These are phyloP conservation scores for Gallinago nigripennis DNA, from an alignment of 2,797 vertebrate species.

Conservation along the genomic window DNA sequence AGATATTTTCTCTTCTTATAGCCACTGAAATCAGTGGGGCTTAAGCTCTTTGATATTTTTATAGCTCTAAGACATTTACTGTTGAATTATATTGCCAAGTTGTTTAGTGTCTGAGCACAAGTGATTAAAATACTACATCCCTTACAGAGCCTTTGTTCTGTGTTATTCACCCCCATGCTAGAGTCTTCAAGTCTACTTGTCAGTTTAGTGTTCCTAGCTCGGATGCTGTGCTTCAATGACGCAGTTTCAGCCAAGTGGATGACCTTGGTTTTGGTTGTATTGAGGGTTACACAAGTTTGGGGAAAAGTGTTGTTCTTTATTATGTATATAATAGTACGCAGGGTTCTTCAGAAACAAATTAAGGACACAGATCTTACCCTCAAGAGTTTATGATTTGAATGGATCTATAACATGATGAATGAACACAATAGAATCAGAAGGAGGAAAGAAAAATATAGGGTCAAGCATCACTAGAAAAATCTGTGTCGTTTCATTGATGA, in stretches of 20 bases:
- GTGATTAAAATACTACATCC: not conserved
- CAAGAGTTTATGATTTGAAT: constrained; percentile 61
- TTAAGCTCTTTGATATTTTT: not conserved
- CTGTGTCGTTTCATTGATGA: constrained; percentile 8
- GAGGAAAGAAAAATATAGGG: constrained; percentile 40
- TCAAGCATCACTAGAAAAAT: constrained; percentile 42
- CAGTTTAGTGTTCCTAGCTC: not conserved
- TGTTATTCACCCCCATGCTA: not conserved
- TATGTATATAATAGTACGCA: not conserved
- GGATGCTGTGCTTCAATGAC: not conserved
- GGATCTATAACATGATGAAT: constrained; percentile 59
- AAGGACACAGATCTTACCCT: constrained; percentile 37
- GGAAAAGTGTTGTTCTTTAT: not conserved
- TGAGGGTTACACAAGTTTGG: not conserved
- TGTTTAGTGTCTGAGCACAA: not conserved
- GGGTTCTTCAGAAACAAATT: constrained; percentile 33
- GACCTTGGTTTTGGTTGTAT: not conserved
- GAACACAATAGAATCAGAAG: constrained; percentile 29
- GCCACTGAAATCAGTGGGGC: not conserved
- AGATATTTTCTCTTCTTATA: not conserved
- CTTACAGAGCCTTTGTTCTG: not conserved
- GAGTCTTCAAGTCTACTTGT: not conserved
- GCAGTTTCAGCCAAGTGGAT: not conserved
- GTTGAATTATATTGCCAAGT: not conserved
- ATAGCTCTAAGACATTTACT: not conserved